phyloP scores from a whole-genome alignment of 2,113 vertebrate genomes.

The Chaetodon trifascialis region DNA sequence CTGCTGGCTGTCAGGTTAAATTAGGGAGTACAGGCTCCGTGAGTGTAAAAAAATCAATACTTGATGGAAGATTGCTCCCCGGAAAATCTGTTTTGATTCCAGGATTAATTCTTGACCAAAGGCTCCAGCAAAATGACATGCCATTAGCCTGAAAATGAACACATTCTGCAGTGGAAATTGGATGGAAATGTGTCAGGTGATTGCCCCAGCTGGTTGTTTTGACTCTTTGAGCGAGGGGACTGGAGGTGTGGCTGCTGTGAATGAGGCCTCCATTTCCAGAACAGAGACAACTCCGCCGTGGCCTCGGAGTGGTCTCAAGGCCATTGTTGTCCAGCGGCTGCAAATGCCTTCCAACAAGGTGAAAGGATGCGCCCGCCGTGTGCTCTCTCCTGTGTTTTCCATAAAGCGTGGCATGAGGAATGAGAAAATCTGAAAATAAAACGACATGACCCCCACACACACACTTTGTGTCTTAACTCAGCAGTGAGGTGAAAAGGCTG shows the following conservation, averaged over 20 bases:
- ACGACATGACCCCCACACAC: conserved; percentile 60
- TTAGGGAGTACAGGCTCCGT: conserved; percentile 99
- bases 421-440: conserved; percentile 93
- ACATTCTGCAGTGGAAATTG: conserved; percentile 99
- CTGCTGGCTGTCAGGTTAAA: conserved; percentile 99
- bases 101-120: conserved; percentile 99
- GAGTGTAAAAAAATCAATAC: conserved; percentile 99
- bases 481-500: conserved; percentile 68
- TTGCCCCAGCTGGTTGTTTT: conserved; percentile 94
- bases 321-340: conserved; percentile 92
- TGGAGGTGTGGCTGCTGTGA: conserved; percentile 89
- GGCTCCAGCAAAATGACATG: conserved; percentile 99
- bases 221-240: conserved; percentile 88
- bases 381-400: conserved; percentile 92
- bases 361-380: conserved; percentile 89
- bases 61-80: conserved; percentile 99
- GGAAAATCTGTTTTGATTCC: conserved; percentile 99
- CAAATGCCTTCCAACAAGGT: conserved; percentile 93
- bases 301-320: conserved; percentile 93
- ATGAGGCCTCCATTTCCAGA: conserved; percentile 91
- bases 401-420: conserved; percentile 90
- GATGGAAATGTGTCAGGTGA: conserved; percentile 99
- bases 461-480: conserved; percentile 45
- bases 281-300: conserved; percentile 85
- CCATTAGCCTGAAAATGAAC: conserved; percentile 99